Conservation (phyloP, 1,140 invertebrate genomes). For the Leptoteleia sp. region DNA sequence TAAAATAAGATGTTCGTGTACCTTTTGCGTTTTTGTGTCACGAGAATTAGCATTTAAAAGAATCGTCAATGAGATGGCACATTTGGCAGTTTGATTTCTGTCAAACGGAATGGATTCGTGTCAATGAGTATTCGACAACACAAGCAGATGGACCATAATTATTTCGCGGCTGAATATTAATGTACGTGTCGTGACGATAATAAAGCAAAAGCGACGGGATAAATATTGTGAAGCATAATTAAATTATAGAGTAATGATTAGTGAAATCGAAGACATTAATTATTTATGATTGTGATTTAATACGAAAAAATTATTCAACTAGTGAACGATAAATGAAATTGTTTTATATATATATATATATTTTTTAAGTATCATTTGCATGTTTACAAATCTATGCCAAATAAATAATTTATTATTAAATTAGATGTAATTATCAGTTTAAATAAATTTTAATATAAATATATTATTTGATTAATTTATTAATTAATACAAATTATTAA, state of each 20-base stretch:
- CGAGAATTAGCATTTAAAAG: slow-evolving; percentile 46
- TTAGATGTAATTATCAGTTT: no score
- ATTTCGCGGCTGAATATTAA: slow-evolving; percentile 27
- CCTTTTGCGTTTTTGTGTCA: slow-evolving; percentile 28
- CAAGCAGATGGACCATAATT: slow-evolving; percentile 16
- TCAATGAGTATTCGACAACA: slow-evolving; percentile 25
- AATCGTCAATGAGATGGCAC: slow-evolving; percentile 39
- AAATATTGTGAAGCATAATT: slow-evolving; percentile 5
- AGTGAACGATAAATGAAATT: no score
- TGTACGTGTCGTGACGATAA: slow-evolving; percentile 11
- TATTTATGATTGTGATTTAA: slow-evolving; percentile 23
- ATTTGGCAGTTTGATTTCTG: slow-evolving; percentile 34
- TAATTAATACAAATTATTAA: no score
- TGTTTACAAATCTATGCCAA: no score
- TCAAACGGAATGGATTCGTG: slow-evolving; percentile 44
- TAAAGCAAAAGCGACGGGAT: slow-evolving; percentile 11
- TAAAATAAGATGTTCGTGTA: neutral
- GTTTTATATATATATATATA: no score
- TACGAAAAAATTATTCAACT: no score
- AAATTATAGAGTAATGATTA: slow-evolving; percentile 36
- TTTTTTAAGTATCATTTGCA: no score
- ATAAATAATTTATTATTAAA: no score
- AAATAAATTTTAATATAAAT: no score
- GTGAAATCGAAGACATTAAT: slow-evolving; percentile 11
- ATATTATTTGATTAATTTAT: no score